A percentile compares a stretch with the other conserved stretches of the same genome.
phyloP scores from a whole-genome alignment of 2,888 invertebrate species.

The Clostera curtula region DNA sequence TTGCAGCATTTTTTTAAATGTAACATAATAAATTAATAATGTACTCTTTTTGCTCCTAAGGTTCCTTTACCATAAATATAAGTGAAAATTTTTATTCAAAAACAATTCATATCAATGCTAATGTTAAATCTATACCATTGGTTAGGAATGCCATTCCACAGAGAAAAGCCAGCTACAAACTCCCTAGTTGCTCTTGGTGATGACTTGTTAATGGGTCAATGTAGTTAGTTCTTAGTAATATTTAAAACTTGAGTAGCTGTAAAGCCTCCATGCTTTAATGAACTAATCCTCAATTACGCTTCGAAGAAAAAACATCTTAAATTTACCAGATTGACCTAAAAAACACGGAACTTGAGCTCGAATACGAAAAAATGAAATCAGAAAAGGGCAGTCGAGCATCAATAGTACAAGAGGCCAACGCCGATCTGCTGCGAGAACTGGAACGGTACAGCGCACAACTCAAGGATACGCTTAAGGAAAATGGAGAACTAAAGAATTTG shows the following conservation, averaged over 20 bases:
- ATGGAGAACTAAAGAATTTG: conserved; percentile 63
- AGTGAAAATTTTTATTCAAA: too few relatives aligned
- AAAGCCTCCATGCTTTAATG: too few relatives aligned
- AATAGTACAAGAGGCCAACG: conserved; percentile 54
- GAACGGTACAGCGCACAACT: conserved; percentile 68
- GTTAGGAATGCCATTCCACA: too few relatives aligned
- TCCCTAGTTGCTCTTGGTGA: background rate
- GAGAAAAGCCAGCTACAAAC: too few relatives aligned
- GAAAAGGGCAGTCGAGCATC: conserved; percentile 57
- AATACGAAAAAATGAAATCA: conserved; percentile 47
- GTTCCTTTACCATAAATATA: too few relatives aligned
- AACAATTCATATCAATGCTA: too few relatives aligned
- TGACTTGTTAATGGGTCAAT: background rate
- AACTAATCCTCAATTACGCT: background rate
- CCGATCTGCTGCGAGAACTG: conserved; percentile 58
- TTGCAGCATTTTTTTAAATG: too few relatives aligned
- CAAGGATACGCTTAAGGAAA: conserved; percentile 64
- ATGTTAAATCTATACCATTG: too few relatives aligned
- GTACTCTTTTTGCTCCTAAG: too few relatives aligned
- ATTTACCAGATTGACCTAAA: conserved; percentile 47
- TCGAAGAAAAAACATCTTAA: background rate
- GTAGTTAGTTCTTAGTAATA: too few relatives aligned
- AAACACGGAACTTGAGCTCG: conserved; percentile 56
- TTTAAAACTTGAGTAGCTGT: too few relatives aligned
- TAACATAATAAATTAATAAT: too few relatives aligned